Evolutionary conservation across 1,140 invertebrate genomes (phyloP).

Genomic region (Bombus polaris): DNA sequence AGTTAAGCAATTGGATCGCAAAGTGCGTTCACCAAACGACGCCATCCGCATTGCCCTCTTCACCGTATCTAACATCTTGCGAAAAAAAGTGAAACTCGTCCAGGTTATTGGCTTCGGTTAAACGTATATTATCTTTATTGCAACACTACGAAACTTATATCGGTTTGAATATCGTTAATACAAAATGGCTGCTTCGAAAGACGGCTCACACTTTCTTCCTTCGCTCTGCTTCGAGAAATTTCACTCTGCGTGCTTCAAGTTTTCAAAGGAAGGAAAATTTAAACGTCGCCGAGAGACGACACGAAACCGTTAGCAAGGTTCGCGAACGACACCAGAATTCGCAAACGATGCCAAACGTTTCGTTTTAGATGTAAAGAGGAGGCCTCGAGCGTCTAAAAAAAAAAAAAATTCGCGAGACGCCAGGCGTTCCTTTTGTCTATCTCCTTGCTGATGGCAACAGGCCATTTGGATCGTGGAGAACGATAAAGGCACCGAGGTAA

Average conservation of each 20-base stretch:
- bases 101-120: too few relatives aligned
- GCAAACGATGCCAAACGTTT: conserved; percentile 31
- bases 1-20: background rate
- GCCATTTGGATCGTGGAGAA: conserved; percentile 2
- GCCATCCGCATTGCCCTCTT: background rate
- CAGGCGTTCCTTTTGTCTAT: background rate
- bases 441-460: conserved; percentile 6
- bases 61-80: background rate
- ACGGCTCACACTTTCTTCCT: background rate
- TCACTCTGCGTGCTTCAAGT: background rate
- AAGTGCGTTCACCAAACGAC: background rate
- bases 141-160: background rate
- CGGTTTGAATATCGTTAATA: background rate
- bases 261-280: background rate
- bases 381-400: background rate
- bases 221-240: background rate
- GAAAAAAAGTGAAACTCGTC: background rate
- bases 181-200: background rate
- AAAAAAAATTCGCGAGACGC: conserved; percentile 1
- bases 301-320: background rate
- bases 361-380: background rate
- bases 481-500: background rate
- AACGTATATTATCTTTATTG: too few relatives aligned
- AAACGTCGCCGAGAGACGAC: background rate
- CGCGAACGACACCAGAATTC: background rate